phyloP scores from a whole-genome alignment of 2,888 invertebrate species.

The Pseudococcus jackbeardsleyi region DNA sequence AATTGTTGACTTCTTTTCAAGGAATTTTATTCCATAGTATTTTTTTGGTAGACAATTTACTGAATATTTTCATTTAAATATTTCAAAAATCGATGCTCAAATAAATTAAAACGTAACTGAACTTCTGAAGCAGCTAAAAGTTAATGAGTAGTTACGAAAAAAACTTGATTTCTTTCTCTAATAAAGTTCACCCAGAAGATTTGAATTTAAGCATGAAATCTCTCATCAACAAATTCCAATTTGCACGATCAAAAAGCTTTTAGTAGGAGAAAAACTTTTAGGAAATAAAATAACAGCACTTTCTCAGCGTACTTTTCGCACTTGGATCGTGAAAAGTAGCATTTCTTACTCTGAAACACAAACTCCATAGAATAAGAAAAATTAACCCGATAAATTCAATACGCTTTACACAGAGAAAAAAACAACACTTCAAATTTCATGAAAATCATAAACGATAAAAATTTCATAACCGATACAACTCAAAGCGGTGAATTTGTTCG shows the following conservation, averaged over 20 bases:
- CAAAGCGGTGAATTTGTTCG: background rate
- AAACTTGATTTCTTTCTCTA: background rate
- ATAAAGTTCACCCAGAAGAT: background rate
- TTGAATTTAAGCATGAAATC: background rate
- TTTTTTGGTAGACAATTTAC: background rate
- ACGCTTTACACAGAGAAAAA: background rate
- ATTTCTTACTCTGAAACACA: background rate
- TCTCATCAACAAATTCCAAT: background rate
- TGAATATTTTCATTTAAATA: background rate
- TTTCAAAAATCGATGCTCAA: background rate
- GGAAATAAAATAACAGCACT: background rate
- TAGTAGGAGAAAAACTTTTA: background rate
- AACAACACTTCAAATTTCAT: background rate
- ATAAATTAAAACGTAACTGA: background rate
- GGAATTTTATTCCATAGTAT: background rate
- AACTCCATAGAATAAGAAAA: background rate
- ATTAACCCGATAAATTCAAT: background rate
- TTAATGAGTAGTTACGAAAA: background rate
- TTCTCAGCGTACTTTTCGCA: background rate
- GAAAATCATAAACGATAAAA: background rate
- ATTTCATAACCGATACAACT: background rate
- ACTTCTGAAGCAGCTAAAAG: background rate
- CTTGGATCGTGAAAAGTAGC: background rate
- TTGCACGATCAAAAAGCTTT: background rate
- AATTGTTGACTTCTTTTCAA: background rate